phyloP scores from a whole-genome alignment of 2,888 invertebrate species.

The Dione vanillae region DNA sequence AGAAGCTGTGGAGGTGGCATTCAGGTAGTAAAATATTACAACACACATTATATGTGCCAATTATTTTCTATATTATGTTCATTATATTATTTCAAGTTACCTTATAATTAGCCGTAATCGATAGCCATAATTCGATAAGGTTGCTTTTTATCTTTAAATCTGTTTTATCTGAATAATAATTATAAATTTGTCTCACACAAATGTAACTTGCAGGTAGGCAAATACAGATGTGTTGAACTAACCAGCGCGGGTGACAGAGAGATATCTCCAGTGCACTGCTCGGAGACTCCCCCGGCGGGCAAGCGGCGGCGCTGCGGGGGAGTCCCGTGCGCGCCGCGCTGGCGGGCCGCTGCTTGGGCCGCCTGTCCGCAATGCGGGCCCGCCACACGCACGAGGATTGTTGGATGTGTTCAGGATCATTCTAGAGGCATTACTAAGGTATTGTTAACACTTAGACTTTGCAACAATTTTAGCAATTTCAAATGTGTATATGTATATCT shows the following conservation, averaged over 20 bases:
- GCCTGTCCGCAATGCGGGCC: constrained; percentile 91
- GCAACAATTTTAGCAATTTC: too few species aligned
- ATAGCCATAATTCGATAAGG: too few species aligned
- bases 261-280: constrained; percentile 77
- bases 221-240: constrained; percentile 89
- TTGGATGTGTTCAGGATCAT: constrained; percentile 88
- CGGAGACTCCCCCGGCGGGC: constrained; percentile 86
- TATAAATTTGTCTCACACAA: not conserved
- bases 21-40: constrained; percentile 78
- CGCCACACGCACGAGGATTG: constrained; percentile 88
- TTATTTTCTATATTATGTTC: too few species aligned
- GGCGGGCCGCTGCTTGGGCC: constrained; percentile 91
- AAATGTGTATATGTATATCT: too few species aligned
- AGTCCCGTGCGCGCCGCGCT: constrained; percentile 91
- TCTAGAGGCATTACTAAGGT: constrained; percentile 77
- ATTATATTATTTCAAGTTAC: too few species aligned
- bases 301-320: constrained; percentile 88
- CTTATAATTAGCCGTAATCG: too few species aligned
- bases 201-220: constrained; percentile 82
- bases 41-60: too few species aligned
- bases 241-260: constrained; percentile 84
- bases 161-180: too few species aligned
- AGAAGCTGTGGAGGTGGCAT: constrained; percentile 92
- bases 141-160: too few species aligned
- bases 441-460: too few species aligned